Evolutionary conservation across 2,888 invertebrate species (phyloP), one percentile per base, ranked within the genome.

Genomic region (Noctua janthe): DNA sequence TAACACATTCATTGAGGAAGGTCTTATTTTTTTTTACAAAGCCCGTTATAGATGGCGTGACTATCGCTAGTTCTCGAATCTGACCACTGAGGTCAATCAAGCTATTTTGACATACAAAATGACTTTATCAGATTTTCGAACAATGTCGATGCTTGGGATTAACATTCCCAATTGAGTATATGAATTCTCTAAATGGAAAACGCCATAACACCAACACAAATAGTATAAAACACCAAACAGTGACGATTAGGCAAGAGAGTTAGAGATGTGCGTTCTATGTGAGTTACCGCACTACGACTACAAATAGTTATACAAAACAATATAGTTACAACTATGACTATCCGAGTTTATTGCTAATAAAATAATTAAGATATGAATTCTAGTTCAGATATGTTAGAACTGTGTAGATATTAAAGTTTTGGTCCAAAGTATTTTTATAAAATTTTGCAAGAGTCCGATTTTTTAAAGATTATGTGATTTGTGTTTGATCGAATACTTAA

Each of bases 381-480:
- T 90, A 91, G 91, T 94, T 92, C 93, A 96, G 96, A 96, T 96
- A 96, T 96, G 96, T 94, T 93, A 87, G 87, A 94, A 93, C 94
- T 93, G 94, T 91, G 80, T 93, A 94, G 91, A 93, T 93, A 93
- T 93, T 91, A 91, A 91, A 89, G 86, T 92, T 93, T 96, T 96
- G 96, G 96, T 96, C 96, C 96, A 89, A 95, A 94, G 87, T 90
- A 85, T 80, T 90, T 90, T 88, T 88, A 89, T 83, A 88, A 88
- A 88, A 88, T 81, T 87, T 83, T 87, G 76, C 82, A 84, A 83
- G 73, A 73, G 35, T 75, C 51, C 47, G 56, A 80, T 67, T 75
- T 69, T 82, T 71, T 66, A 73, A 13, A 43, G 47, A 80, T 71
- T 75, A 47, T 72, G 67, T 72, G 47, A 74, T 80, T 81, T 76